These are phyloP conservation scores for Sesamia nonagrioides DNA, from an alignment of 1,140 invertebrate species.

Conservation along the genomic window DNA sequence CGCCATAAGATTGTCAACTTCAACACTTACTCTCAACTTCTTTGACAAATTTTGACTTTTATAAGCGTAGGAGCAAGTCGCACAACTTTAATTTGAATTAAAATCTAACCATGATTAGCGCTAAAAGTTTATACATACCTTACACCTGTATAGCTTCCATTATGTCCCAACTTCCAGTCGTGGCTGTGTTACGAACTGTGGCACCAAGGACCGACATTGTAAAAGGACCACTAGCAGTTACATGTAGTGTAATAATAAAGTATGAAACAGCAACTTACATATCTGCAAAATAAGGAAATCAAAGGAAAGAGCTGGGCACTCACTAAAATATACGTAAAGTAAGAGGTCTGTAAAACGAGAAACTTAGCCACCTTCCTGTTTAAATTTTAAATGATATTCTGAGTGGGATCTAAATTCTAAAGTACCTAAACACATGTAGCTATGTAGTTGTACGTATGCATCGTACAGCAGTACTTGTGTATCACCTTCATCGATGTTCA, in stretches of 20 bases:
- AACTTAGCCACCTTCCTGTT: slow-evolving; percentile 52
- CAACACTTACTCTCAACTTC: too few species aligned
- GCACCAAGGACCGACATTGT: slow-evolving; percentile 44
- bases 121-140: slow-evolving; percentile 42
- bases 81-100: slow-evolving; percentile 11
- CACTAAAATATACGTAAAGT: slow-evolving; percentile 33
- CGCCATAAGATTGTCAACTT: neutral
- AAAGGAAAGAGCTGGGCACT: slow-evolving; percentile 18
- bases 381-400: slow-evolving; percentile 57
- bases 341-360: slow-evolving; percentile 41
- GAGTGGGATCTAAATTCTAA: slow-evolving; percentile 50
- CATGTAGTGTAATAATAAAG: neutral
- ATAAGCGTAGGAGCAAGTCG: neutral
- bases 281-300: slow-evolving; percentile 45
- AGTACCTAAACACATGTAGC: slow-evolving; percentile 41
- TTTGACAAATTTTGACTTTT: neutral
- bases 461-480: too few species aligned
- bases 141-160: slow-evolving; percentile 8
- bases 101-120: slow-evolving; percentile 24
- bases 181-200: slow-evolving; percentile 41
- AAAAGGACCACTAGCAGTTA: slow-evolving; percentile 1
- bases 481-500: slow-evolving; percentile 7
- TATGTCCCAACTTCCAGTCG: slow-evolving; percentile 46
- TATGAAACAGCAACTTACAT: slow-evolving; percentile 2
- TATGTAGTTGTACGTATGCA: slow-evolving; percentile 27